A percentile compares a stretch with the other conserved stretches of the same genome.
Evolutionary conservation across 1,140 invertebrate genomes (phyloP).

Genomic region (Pogonus chalceus): DNA sequence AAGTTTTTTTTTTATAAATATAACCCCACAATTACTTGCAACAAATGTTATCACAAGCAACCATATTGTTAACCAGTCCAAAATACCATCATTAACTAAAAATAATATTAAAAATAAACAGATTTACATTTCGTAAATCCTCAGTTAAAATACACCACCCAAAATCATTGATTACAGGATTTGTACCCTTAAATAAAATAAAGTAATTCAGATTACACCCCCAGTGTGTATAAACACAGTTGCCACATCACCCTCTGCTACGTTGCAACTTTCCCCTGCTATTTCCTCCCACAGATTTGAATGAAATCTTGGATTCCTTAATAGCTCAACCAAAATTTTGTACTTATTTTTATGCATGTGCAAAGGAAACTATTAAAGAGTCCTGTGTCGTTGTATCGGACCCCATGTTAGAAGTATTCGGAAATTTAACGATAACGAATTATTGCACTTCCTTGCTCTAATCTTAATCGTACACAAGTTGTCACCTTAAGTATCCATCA

Average conservation of each 20-base stretch:
- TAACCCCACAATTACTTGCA: too few relatives aligned
- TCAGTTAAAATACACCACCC: not conserved
- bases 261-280: not conserved
- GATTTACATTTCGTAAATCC: not conserved
- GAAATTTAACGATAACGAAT: slow-evolving; percentile 6
- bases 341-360: too few relatives aligned
- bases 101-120: slow-evolving; percentile 1
- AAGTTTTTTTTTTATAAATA: too few relatives aligned
- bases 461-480: slow-evolving; percentile 5
- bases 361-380: too few relatives aligned
- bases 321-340: too few relatives aligned
- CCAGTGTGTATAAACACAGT: not conserved
- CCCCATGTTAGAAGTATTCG: not conserved
- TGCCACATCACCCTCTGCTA: not conserved
- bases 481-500: not conserved
- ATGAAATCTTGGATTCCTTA: too few relatives aligned
- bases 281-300: not conserved
- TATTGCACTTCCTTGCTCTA: slow-evolving; percentile 2
- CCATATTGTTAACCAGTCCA: too few relatives aligned
- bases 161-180: slow-evolving; percentile 1
- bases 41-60: too few relatives aligned
- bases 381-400: too few relatives aligned
- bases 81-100: not conserved
- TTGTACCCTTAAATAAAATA: slow-evolving; percentile 7
- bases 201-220: slow-evolving; percentile 1